Percentiles rank a stretch among this genome's conserved stretches.
Evolutionary conservation across 2,888 invertebrate genomes (phyloP).

Genomic region (Acleris emargana): DNA sequence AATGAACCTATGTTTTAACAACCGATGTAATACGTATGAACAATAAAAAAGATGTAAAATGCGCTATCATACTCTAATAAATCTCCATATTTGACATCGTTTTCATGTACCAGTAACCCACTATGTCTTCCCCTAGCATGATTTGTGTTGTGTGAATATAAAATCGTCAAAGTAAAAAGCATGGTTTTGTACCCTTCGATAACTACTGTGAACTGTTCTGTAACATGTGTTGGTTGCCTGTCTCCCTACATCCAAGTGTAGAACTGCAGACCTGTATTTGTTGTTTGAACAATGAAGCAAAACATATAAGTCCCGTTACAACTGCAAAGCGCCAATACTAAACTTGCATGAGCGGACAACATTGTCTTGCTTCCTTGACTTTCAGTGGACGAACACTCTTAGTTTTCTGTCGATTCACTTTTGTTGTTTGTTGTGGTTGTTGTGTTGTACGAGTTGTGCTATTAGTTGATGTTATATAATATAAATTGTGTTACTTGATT

Average conservation of each 20-base stretch:
- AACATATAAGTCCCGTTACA: conserved; percentile 5
- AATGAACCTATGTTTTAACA: neutral
- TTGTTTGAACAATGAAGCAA: conserved; percentile 36
- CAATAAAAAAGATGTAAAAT: neutral
- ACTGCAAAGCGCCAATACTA: neutral
- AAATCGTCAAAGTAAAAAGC: conserved; percentile 21
- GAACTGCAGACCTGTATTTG: conserved; percentile 57
- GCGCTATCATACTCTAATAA: neutral
- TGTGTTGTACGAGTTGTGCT: conserved; percentile 23
- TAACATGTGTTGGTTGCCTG: conserved; percentile 72
- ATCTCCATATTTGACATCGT: no score
- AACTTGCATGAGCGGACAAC: neutral
- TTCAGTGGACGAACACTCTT: conserved; percentile 35
- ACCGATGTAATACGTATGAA: neutral
- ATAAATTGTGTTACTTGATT: conserved; percentile 10
- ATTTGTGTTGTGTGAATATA: conserved; percentile 19
- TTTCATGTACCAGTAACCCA: no score
- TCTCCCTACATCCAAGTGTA: conserved; percentile 75
- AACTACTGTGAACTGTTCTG: conserved; percentile 44
- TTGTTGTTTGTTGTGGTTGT: conserved; percentile 32
- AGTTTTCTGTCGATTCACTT: conserved; percentile 32
- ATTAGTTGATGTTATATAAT: conserved; percentile 26
- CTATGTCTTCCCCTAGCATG: conserved; percentile 21
- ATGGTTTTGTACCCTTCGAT: conserved; percentile 24
- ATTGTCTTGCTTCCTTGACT: conserved; percentile 27